Percentiles rank a stretch among this genome's conserved stretches.
Evolutionary conservation across 2,113 vertebrate genomes (phyloP).

Genomic region (Corythornis cristatus): DNA sequence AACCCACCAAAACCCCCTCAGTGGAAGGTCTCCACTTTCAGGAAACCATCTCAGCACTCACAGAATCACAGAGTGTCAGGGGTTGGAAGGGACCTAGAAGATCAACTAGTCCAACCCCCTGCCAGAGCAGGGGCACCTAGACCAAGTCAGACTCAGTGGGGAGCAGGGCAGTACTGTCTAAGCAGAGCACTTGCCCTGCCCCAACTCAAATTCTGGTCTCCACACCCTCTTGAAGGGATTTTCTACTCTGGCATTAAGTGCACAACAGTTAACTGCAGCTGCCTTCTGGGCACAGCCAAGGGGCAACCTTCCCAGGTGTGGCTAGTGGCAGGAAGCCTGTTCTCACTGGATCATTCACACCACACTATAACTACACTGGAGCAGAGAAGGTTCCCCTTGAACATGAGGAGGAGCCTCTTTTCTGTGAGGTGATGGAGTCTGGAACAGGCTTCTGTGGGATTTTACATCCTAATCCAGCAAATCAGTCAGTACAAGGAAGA

Average conservation of each 20-base stretch:
- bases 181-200: neutral
- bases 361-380: neutral
- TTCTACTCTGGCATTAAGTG: neutral
- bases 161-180: neutral
- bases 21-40: rapidly evolving
- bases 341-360: too few species aligned
- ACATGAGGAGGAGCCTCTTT: too few species aligned
- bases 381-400: too few species aligned
- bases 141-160: too few species aligned
- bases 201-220: neutral
- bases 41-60: neutral
- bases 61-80: too few species aligned
- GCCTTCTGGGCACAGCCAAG: too few species aligned
- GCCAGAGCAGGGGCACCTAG: too few species aligned
- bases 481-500: neutral
- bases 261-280: too few species aligned
- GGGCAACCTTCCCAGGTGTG: neutral
- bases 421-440: too few species aligned
- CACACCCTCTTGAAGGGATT: neutral
- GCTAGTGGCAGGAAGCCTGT: neutral
- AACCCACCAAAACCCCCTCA: neutral
- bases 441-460: neutral
- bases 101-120: too few species aligned
- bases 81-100: too few species aligned
- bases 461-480: neutral